phyloP scores from a whole-genome alignment of 2,888 invertebrate species.

The Helleia helle region DNA sequence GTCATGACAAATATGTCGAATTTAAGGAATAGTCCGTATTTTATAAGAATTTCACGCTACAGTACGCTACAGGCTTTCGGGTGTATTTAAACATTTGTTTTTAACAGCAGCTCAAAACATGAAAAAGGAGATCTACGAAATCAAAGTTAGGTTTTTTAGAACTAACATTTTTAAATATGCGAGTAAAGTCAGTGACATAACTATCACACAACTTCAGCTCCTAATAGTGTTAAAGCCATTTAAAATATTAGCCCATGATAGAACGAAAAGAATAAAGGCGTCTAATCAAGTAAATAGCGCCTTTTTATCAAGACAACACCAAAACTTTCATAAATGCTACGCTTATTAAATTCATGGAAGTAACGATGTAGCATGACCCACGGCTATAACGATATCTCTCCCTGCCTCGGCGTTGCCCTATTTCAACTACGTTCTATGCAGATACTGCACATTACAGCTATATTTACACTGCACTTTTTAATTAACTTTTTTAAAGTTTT shows the following conservation, averaged over 20 bases:
- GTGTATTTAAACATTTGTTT: no score
- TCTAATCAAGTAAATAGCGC: background rate
- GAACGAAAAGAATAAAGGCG: background rate
- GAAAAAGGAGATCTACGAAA: no score
- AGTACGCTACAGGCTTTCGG: no score
- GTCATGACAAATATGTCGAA: no score
- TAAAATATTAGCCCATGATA: background rate
- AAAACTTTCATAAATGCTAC: slow-evolving; percentile 5
- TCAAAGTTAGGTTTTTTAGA: no score
- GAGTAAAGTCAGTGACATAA: no score
- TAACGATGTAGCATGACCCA: slow-evolving; percentile 4
- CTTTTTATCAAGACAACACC: background rate
- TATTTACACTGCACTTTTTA: slow-evolving; percentile 3
- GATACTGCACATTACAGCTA: background rate
- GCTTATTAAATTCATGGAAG: slow-evolving; percentile 6
- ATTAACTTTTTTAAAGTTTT: slow-evolving; percentile 2
- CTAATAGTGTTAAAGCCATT: background rate
- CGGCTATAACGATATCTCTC: slow-evolving; percentile 9
- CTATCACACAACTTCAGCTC: background rate
- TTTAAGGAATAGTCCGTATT: no score
- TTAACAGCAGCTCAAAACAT: no score
- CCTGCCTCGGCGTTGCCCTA: slow-evolving; percentile 7
- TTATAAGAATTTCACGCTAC: no score
- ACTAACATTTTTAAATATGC: no score
- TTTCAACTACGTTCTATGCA: background rate